A percentile compares a stretch with the other conserved stretches of the same genome.
These are phyloP conservation scores for Zonitis immaculata DNA, from an alignment of 2,888 invertebrate species.

Conservation along the genomic window DNA sequence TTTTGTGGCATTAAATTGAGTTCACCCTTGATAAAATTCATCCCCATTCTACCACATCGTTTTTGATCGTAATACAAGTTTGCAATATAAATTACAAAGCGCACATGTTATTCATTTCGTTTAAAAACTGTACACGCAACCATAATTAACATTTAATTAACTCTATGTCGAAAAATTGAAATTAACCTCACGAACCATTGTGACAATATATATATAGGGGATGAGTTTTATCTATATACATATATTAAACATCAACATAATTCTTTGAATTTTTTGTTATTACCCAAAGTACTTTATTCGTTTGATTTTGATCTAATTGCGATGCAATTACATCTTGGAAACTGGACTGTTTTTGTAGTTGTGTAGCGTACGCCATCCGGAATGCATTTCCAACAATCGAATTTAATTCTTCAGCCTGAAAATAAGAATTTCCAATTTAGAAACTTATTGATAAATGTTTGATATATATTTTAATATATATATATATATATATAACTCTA, in stretches of 20 bases:
- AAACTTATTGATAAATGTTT: slow-evolving; percentile 2
- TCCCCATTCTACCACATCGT: not conserved
- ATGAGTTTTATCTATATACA: not conserved
- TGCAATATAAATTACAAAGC: slow-evolving; percentile 6
- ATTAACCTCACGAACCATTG: slow-evolving; percentile 4
- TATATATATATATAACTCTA: no score
- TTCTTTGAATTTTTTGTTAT: no score
- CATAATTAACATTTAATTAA: slow-evolving; percentile 8
- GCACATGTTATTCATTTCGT: slow-evolving; percentile 6
- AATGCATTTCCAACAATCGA: slow-evolving; percentile 86
- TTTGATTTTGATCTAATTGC: slow-evolving; percentile 47
- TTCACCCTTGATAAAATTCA: not conserved
- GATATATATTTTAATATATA: no score
- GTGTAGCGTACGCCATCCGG: slow-evolving; percentile 86
- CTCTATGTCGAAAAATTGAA: slow-evolving; percentile 1
- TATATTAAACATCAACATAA: not conserved
- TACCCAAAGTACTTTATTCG: slow-evolving; percentile 54
- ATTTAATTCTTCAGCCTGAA: slow-evolving; percentile 82
- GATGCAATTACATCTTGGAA: slow-evolving; percentile 67
- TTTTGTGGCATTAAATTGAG: not conserved
- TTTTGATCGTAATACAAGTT: not conserved
- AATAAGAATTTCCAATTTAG: not conserved
- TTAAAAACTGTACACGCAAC: slow-evolving; percentile 5
- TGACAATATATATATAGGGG: not conserved
- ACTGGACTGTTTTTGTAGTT: slow-evolving; percentile 65